These are phyloP conservation scores for Chelonus insularis DNA, from an alignment of 1,140 invertebrate species.

Conservation along the genomic window DNA sequence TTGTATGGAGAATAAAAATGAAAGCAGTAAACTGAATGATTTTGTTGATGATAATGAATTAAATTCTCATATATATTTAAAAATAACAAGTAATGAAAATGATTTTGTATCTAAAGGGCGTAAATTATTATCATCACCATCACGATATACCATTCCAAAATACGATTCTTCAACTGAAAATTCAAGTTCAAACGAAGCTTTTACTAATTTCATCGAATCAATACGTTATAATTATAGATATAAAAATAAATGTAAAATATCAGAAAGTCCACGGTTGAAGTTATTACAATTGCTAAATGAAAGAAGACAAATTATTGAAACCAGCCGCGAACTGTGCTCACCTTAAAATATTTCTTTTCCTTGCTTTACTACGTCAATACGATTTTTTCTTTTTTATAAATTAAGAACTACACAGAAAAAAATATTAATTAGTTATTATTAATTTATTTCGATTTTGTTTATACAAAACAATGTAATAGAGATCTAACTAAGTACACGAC, in stretches of 20 bases:
- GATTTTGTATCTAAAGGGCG: slow-evolving; percentile 17
- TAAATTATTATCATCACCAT: slow-evolving; percentile 19
- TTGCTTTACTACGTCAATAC: too few species aligned
- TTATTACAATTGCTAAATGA: slow-evolving; percentile 47
- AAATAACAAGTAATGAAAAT: slow-evolving; percentile 10
- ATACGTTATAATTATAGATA: slow-evolving; percentile 25
- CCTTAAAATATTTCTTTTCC: too few species aligned
- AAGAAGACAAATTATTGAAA: slow-evolving; percentile 47
- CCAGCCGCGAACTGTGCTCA: too few species aligned
- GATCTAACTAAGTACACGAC: too few species aligned
- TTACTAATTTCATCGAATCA: slow-evolving; percentile 33
- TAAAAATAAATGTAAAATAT: slow-evolving; percentile 39
- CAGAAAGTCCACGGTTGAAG: slow-evolving; percentile 43
- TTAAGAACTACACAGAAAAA: too few species aligned
- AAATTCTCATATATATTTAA: slow-evolving; percentile 13
- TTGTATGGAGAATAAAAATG: not conserved
- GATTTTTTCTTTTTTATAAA: too few species aligned
- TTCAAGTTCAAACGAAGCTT: slow-evolving; percentile 30
- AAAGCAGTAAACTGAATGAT: not conserved
- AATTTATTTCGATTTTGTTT: too few species aligned
- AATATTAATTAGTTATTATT: too few species aligned
- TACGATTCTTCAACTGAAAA: slow-evolving; percentile 31
- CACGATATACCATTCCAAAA: slow-evolving; percentile 25
- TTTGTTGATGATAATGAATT: not conserved
- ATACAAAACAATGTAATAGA: too few species aligned